Conservation (phyloP, 2,888 invertebrate species). For the Chironomus riparius region DNA sequence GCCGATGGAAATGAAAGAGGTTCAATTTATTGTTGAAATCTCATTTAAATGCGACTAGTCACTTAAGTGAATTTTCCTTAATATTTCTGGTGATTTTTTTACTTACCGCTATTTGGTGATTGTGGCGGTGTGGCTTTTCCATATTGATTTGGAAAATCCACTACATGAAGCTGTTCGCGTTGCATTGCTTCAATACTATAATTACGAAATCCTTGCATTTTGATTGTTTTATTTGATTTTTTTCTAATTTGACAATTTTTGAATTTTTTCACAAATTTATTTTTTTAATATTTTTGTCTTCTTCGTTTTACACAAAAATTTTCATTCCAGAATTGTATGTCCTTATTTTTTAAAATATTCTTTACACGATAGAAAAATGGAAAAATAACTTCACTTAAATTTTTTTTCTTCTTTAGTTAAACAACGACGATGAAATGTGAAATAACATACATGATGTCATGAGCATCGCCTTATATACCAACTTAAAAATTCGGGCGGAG, state of each 20-base stretch:
- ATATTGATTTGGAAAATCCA: constrained; percentile 52
- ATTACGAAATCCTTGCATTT: constrained; percentile 43
- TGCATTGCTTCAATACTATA: constrained; percentile 39
- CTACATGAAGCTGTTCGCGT: constrained; percentile 44
- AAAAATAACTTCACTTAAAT: neutral
- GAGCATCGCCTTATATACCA: neutral
- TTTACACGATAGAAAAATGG: neutral
- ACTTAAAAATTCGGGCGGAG: neutral
- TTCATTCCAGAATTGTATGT: neutral
- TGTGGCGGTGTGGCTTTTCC: constrained; percentile 45
- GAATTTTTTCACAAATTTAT: neutral
- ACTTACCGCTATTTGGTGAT: constrained; percentile 40
- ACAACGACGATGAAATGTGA: neutral
- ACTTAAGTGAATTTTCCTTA: neutral
- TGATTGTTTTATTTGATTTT: constrained; percentile 24
- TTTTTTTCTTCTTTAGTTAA: neutral
- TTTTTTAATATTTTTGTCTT: too few species aligned
- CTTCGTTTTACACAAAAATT: constrained; percentile 6
- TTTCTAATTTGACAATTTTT: neutral
- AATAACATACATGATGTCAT: neutral
- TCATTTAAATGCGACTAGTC: neutral
- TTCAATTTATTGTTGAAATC: neutral
- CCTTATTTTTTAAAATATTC: neutral
- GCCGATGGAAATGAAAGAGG: neutral
- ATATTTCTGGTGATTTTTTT: too few species aligned